A percentile compares a stretch with the other conserved stretches of the same genome.
These are phyloP conservation scores for Chrysina gloriosa DNA, from an alignment of 2,888 invertebrate species.

Conservation along the genomic window DNA sequence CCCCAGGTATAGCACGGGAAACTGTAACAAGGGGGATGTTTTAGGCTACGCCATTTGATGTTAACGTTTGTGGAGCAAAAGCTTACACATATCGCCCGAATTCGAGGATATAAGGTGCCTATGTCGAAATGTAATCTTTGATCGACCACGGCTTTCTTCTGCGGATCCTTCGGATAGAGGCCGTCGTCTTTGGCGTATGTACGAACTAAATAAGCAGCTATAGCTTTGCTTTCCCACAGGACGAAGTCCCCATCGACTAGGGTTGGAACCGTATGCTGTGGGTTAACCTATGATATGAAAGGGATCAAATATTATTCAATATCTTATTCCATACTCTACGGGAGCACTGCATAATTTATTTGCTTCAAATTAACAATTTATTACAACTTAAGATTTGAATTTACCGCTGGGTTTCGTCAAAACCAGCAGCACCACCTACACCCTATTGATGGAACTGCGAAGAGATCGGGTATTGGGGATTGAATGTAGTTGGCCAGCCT, in stretches of 20 bases:
- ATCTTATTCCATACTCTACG: no score
- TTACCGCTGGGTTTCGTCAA: no score
- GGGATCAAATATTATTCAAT: no score
- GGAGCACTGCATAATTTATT: no score
- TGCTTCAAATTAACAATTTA: no score
- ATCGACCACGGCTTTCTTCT: constrained; percentile 70
- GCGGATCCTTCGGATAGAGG: constrained; percentile 72
- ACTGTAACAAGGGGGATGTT: constrained; percentile 64
- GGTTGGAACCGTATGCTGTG: constrained; percentile 77
- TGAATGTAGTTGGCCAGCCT: no score
- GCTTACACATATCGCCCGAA: constrained; percentile 73
- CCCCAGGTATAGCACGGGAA: constrained; percentile 71
- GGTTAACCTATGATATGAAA: constrained; percentile 68
- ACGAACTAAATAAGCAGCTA: constrained; percentile 72
- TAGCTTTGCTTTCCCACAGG: constrained; percentile 77
- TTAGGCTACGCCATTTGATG: not conserved
- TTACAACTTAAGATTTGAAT: no score
- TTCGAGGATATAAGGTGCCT: constrained; percentile 72
- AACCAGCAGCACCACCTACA: no score
- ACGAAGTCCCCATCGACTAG: constrained; percentile 75
- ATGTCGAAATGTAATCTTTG: constrained; percentile 74
- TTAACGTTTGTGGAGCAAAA: not conserved
- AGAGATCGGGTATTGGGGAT: no score
- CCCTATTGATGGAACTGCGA: no score
- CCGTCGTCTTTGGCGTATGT: constrained; percentile 71